phyloP scores from a whole-genome alignment of 2,888 invertebrate genomes.

The Leptopilina drosophilae region DNA sequence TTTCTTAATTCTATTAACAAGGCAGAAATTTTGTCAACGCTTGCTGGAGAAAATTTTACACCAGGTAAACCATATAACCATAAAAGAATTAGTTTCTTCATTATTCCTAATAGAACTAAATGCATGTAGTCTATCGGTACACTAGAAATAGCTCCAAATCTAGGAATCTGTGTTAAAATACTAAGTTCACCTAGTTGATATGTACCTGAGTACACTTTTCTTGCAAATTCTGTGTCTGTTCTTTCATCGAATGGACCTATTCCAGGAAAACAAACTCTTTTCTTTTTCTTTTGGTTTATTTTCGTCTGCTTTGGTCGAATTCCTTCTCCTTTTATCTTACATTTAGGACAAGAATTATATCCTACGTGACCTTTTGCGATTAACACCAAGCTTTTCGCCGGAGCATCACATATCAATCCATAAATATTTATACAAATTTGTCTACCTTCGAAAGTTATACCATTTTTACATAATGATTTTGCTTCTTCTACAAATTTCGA shows the following conservation, averaged over 20 bases:
- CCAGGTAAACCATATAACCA: not conserved
- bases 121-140: not conserved
- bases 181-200: too few species aligned
- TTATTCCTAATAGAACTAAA: not conserved
- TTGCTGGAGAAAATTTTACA: not conserved
- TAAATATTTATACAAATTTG: conserved; percentile 18
- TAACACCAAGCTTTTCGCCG: not conserved
- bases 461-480: too few species aligned
- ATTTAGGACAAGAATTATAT: too few species aligned
- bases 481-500: conserved; percentile 27
- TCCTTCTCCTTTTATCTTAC: too few species aligned
- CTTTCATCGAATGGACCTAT: too few species aligned
- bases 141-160: conserved; percentile 1
- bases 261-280: too few species aligned
- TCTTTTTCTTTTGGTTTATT: too few species aligned
- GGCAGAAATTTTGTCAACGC: not conserved
- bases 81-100: not conserved
- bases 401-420: conserved; percentile 32
- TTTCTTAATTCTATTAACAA: not conserved
- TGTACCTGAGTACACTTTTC: too few species aligned
- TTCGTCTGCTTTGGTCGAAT: too few species aligned
- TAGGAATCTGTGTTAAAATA: not conserved
- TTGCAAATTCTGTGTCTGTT: too few species aligned
- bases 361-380: too few species aligned
- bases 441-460: conserved; percentile 8